A percentile compares a stretch with the other conserved stretches of the same genome.
phyloP scores from a whole-genome alignment of 2,888 invertebrate genomes.

The Fissipunctia ypsillon region DNA sequence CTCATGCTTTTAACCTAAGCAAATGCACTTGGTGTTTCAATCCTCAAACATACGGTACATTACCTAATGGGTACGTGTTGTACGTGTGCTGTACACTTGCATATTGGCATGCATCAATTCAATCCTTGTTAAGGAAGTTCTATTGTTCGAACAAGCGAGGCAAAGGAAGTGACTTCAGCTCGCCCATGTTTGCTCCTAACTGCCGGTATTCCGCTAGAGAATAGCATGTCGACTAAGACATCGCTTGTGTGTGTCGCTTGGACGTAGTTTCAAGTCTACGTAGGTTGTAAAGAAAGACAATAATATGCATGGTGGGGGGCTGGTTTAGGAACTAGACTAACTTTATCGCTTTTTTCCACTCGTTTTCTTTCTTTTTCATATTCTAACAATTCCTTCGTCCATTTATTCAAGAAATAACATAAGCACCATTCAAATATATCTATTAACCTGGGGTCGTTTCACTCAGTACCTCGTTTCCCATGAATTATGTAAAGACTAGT shows the following conservation, averaged over 20 bases:
- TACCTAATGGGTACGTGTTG: no score
- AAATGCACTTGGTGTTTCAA: neutral
- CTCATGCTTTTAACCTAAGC: neutral
- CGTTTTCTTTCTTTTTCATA: neutral
- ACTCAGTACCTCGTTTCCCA: conserved; percentile 72
- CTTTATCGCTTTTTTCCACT: no score
- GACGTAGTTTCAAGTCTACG: neutral
- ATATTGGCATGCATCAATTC: conserved; percentile 4
- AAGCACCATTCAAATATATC: conserved; percentile 75
- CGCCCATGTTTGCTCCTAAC: neutral
- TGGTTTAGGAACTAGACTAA: no score
- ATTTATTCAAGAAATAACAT: conserved; percentile 48
- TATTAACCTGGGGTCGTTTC: conserved; percentile 85
- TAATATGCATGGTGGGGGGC: no score
- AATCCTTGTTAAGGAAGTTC: conserved; percentile 17
- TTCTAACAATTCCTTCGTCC: neutral
- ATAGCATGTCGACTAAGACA: conserved; percentile 2
- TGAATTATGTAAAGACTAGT: conserved; percentile 79
- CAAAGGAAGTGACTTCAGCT: conserved; percentile 28
- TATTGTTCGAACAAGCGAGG: conserved; percentile 29
- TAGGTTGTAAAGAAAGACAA: neutral
- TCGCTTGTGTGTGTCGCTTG: neutral
- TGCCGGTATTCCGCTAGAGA: neutral
- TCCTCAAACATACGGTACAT: no score
- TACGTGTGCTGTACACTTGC: neutral